A percentile compares a stretch with the other conserved stretches of the same genome.
phyloP scores from a whole-genome alignment of 2,113 vertebrate genomes.

The Odocoileus virginianus region DNA sequence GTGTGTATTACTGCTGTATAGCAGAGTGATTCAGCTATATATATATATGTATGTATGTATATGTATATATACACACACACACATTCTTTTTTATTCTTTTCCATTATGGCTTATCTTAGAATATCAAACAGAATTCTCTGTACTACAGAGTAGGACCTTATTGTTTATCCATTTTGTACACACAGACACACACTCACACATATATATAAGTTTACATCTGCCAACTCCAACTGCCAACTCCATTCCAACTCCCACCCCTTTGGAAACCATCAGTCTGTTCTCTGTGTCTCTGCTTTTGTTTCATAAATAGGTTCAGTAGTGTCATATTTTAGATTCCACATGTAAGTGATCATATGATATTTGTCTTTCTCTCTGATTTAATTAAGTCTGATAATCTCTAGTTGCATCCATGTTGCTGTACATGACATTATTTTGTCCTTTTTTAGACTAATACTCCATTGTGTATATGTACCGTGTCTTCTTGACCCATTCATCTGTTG shows the following conservation, averaged over 20 bases:
- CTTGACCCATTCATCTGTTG: neutral
- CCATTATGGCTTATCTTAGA: neutral
- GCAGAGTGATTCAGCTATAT: neutral
- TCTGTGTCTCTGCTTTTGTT: neutral
- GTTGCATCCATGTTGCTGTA: neutral
- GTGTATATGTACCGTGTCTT: no score
- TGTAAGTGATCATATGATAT: neutral
- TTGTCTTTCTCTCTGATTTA: neutral
- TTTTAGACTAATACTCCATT: neutral
- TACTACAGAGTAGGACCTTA: neutral
- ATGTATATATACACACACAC: fast-evolving
- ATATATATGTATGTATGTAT: neutral
- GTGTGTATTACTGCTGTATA: neutral
- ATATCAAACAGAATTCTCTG: neutral
- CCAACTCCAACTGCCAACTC: neutral
- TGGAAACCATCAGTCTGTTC: neutral
- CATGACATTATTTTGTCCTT: neutral
- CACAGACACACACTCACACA: neutral
- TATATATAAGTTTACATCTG: neutral
- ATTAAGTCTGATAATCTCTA: neutral
- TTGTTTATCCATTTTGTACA: neutral
- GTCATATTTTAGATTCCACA: neutral
- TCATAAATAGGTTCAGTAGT: neutral
- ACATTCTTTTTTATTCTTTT: neutral
- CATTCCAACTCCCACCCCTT: neutral